phyloP scores from a whole-genome alignment of 2,113 vertebrate species.

The Climacteris rufus region DNA sequence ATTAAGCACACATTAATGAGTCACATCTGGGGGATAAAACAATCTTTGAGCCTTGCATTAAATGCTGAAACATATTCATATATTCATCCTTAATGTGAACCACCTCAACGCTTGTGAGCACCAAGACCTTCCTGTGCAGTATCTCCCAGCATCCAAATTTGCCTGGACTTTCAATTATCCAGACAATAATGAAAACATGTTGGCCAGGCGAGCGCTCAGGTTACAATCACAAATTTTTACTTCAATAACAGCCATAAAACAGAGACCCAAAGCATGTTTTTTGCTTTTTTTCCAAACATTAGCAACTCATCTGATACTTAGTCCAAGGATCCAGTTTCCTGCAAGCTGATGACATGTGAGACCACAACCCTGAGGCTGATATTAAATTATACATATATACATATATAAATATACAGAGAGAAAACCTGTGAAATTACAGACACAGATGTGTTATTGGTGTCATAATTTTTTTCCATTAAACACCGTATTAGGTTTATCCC shows the following conservation, averaged over 20 bases:
- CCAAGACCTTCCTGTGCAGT: not conserved
- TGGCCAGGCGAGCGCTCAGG: slow-evolving; percentile 29
- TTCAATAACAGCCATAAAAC: slow-evolving; percentile 76
- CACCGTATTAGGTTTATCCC: slow-evolving; percentile 56
- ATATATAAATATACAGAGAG: slow-evolving; percentile 51
- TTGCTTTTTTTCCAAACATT: slow-evolving; percentile 70
- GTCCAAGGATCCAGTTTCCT: slow-evolving; percentile 72
- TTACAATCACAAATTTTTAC: slow-evolving; percentile 71
- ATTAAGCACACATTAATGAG: not conserved
- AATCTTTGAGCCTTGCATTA: not conserved
- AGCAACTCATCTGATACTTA: slow-evolving; percentile 79
- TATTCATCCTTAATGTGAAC: not conserved
- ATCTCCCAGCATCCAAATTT: not conserved
- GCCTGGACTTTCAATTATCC: slow-evolving; percentile 76
- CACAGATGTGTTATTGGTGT: slow-evolving; percentile 64
- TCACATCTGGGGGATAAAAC: not conserved
- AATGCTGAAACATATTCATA: not conserved
- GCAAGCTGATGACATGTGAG: slow-evolving; percentile 60
- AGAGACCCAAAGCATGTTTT: slow-evolving; percentile 71
- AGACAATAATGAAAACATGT: slow-evolving; percentile 50
- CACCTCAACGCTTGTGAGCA: not conserved
- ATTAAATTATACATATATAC: slow-evolving; percentile 52
- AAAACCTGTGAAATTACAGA: slow-evolving; percentile 65
- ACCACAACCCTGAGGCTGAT: slow-evolving; percentile 54
- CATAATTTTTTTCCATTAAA: slow-evolving; percentile 57